Conservation (phyloP, 2,113 vertebrate species). For the Cyphomyrus discorhynchus region DNA sequence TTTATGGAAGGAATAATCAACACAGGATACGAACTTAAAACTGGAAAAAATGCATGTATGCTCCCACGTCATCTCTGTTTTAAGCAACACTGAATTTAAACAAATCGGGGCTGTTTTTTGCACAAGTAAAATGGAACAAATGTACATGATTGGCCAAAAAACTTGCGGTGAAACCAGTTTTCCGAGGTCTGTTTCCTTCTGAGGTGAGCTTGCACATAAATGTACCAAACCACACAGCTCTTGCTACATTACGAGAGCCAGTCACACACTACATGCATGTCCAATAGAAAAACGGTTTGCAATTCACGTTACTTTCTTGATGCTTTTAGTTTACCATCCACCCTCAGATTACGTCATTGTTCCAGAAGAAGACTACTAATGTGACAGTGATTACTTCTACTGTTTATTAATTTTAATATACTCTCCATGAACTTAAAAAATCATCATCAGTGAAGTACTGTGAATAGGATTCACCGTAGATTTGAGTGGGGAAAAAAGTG, state of each 20-base stretch:
- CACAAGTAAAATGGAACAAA: background rate
- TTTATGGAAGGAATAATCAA: background rate
- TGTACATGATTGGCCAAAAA: background rate
- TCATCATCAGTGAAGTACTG: background rate
- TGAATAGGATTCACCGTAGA: background rate
- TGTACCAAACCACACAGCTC: too few relatives aligned
- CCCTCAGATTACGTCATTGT: background rate
- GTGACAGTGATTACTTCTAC: background rate
- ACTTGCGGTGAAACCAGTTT: background rate
- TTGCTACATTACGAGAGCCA: too few relatives aligned
- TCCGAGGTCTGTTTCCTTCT: too few relatives aligned
- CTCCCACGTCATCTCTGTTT: background rate
- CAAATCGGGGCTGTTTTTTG: too few relatives aligned
- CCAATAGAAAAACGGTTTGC: too few relatives aligned
- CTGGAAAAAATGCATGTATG: background rate
- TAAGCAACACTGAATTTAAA: background rate
- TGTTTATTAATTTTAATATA: background rate
- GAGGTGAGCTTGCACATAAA: too few relatives aligned
- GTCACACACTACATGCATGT: too few relatives aligned
- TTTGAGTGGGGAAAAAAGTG: background rate
- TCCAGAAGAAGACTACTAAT: background rate
- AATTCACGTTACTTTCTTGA: background rate
- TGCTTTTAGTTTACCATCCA: background rate
- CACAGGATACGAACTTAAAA: background rate
- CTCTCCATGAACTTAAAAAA: background rate